Base-by-base conservation (phyloP, 2,888 invertebrate genomes). In the Pasiphila rectangulata region DNA sequence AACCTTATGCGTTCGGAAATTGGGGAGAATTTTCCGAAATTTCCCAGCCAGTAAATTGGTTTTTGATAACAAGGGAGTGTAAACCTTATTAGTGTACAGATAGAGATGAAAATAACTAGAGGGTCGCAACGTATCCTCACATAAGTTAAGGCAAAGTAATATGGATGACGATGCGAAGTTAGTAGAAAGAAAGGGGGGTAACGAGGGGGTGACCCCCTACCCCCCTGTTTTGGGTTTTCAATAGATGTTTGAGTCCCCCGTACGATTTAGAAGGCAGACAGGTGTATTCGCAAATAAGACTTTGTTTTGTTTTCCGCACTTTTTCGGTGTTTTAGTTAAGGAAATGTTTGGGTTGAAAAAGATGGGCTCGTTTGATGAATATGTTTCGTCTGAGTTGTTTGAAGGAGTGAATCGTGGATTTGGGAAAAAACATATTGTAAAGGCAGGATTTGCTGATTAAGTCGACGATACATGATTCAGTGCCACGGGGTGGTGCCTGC, bases 101-200 rank as follows among this genome's bases (percentile, higher is more conserved):
- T 74, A 75, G 37, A 61, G 66, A 51, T 35, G 42, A 76, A 56
- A 77, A 62, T 83, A 49, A 58, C 24, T 4, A 64, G 68, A 16
- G 30, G 34, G 40, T 21, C 38, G 42, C 47, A 63, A 63, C 69
- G 69, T 71, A 67, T 79, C 79, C 80, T 79, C 84, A 85, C 83
- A 83, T 85, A 86, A 86, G 85, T 85, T 84, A 85, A 82, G 75
- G 82, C 83, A 82, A 83, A 87, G 87, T 85, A 87, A 87, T 87
- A 87, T 79, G 82, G 81, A 85, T 87, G 87, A 85, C 87, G 86
- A 83, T 80, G 87, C 84, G 80, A 87, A 86, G 79, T 87, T 85
- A 82, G 81, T 80, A 73, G 85, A 84, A 87, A 87, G 86, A 87
- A 87, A 84, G 81, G 86, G 86, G 85, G 78, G 82, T 79, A 79